These are phyloP conservation scores for Scomber colias DNA, from an alignment of 2,113 vertebrate species.

Conservation along the genomic window DNA sequence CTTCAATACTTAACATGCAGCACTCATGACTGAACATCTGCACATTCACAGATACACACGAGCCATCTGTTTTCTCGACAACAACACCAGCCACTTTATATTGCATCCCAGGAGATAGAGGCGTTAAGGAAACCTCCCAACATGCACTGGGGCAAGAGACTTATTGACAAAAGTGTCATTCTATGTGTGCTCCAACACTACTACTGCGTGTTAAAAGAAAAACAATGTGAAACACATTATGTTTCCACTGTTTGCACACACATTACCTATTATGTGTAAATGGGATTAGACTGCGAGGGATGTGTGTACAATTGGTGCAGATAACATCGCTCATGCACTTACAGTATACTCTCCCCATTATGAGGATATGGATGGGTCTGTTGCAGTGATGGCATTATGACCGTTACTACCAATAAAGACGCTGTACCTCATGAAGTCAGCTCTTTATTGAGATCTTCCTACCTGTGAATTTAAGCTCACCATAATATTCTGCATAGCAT, in stretches of 20 bases:
- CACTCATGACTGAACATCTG: neutral
- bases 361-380: too few relatives aligned
- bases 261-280: too few relatives aligned
- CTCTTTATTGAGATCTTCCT: too few relatives aligned
- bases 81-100: neutral
- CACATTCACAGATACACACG: constrained; percentile 12
- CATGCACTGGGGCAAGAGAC: neutral
- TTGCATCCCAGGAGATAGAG: neutral
- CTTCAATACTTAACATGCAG: neutral
- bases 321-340: too few relatives aligned
- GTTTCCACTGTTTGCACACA: too few relatives aligned
- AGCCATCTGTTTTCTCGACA: constrained; percentile 11
- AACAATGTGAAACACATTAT: neutral
- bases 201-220: neutral
- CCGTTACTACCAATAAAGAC: too few relatives aligned
- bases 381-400: too few relatives aligned
- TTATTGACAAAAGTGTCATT: neutral
- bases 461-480: too few relatives aligned
- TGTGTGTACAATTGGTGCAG: neutral
- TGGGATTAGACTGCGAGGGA: neutral
- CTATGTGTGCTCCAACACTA: neutral
- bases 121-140: neutral
- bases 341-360: too few relatives aligned
- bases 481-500: too few relatives aligned
- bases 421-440: too few relatives aligned